Conservation (phyloP, 2,113 vertebrate genomes). For the Brachirus orientalis region DNA sequence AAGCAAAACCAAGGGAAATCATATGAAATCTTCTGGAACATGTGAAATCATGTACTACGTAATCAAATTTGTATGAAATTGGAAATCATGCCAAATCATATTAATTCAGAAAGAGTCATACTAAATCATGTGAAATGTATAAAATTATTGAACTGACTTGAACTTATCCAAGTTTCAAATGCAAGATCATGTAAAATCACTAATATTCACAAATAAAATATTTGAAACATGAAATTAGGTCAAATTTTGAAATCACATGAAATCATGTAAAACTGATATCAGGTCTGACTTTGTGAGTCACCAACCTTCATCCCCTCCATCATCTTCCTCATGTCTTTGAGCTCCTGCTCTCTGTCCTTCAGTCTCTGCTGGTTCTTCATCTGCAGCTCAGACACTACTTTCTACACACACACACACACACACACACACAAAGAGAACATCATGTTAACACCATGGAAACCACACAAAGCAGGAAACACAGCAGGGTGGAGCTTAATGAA, state of each 20-base stretch:
- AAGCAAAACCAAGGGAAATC: no score
- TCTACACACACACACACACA: constrained; percentile 52
- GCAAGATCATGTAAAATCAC: no score
- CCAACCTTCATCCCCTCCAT: constrained; percentile 79
- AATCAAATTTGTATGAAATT: no score
- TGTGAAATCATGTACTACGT: no score
- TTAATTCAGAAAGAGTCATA: no score
- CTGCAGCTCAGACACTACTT: constrained; percentile 70
- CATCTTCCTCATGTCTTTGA: constrained; percentile 81
- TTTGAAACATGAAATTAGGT: neutral
- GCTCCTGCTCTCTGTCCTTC: constrained; percentile 77
- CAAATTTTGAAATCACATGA: neutral
- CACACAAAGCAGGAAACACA: neutral
- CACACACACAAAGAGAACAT: neutral
- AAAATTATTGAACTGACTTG: no score
- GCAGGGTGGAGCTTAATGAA: constrained; percentile 26
- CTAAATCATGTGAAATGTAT: no score
- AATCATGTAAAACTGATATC: neutral
- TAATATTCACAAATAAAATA: no score
- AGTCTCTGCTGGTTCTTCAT: constrained; percentile 72
- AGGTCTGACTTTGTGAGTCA: neutral
- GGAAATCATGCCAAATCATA: no score
- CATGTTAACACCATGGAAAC: neutral
- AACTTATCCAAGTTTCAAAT: no score
- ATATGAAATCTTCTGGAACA: no score